These are phyloP conservation scores for Leptinotarsa defecta DNA, from an alignment of 1,140 invertebrate genomes.

Conservation along the genomic window DNA sequence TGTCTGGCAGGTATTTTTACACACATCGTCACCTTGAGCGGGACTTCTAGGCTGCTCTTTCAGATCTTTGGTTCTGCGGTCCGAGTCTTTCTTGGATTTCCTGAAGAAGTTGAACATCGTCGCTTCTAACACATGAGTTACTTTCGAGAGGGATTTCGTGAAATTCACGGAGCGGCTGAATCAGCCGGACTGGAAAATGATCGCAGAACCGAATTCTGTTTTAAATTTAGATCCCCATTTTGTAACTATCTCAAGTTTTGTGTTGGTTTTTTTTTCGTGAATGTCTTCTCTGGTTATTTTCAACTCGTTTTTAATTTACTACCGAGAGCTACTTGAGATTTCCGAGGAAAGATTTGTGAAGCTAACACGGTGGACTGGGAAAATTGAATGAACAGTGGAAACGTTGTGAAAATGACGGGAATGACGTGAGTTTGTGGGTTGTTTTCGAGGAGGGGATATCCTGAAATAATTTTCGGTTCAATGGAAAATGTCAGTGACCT, in stretches of 20 bases:
- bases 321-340: not conserved
- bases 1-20: conserved; percentile 47
- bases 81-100: conserved; percentile 47
- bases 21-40: conserved; percentile 34
- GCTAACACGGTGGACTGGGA: not conserved
- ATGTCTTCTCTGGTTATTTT: conserved; percentile 19
- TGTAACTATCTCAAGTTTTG: conserved; percentile 8
- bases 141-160: not conserved
- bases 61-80: conserved; percentile 30
- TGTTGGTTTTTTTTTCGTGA: not conserved
- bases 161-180: not conserved
- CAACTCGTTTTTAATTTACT: conserved; percentile 1
- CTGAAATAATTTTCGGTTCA: not conserved
- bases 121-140: not conserved
- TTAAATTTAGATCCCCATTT: conserved; percentile 17
- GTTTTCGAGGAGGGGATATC: not conserved
- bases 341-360: not conserved
- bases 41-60: conserved; percentile 25
- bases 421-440: not conserved
- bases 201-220: conserved; percentile 9
- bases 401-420: not conserved
- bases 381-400: not conserved
- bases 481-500: not conserved
- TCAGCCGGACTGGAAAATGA: not conserved
- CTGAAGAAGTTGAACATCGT: conserved; percentile 53